A percentile compares a stretch with the other conserved stretches of the same genome.
Evolutionary conservation across 2,888 invertebrate species (phyloP).

Genomic region (Aphelenchoides bicaudatus): DNA sequence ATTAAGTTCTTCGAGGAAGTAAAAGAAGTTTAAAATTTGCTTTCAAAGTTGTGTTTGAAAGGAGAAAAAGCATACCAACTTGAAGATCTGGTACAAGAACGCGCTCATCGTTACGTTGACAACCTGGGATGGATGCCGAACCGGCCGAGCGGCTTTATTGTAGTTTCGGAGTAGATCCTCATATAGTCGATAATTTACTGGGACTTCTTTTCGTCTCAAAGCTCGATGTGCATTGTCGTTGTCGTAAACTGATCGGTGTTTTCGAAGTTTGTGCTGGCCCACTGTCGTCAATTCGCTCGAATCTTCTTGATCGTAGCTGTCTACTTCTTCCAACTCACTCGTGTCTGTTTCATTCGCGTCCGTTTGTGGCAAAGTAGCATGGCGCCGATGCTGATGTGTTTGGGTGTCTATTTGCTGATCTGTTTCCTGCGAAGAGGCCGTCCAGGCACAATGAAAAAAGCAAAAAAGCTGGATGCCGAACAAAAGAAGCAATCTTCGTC

Average conservation of each 20-base stretch:
- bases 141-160: conserved; percentile 52
- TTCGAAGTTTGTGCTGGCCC: background rate
- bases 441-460: background rate
- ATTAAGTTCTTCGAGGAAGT: background rate
- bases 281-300: background rate
- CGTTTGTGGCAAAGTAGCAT: background rate
- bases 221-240: background rate
- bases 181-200: conserved; percentile 57
- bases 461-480: background rate
- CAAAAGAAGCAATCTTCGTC: background rate
- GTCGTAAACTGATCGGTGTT: background rate
- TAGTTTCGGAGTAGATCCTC: conserved; percentile 52
- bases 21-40: conserved; percentile 9
- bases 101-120: conserved; percentile 56
- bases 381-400: conserved; percentile 5
- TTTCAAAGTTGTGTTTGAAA: conserved; percentile 13
- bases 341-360: no score
- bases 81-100: conserved; percentile 59
- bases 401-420: background rate
- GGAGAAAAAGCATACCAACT: conserved; percentile 45
- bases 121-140: conserved; percentile 56
- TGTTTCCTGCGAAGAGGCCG: background rate
- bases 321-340: no score
- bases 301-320: background rate
- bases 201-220: conserved; percentile 48